These are phyloP conservation scores for Argyra leucocephala DNA, from an alignment of 2,888 invertebrate species.

Conservation along the genomic window DNA sequence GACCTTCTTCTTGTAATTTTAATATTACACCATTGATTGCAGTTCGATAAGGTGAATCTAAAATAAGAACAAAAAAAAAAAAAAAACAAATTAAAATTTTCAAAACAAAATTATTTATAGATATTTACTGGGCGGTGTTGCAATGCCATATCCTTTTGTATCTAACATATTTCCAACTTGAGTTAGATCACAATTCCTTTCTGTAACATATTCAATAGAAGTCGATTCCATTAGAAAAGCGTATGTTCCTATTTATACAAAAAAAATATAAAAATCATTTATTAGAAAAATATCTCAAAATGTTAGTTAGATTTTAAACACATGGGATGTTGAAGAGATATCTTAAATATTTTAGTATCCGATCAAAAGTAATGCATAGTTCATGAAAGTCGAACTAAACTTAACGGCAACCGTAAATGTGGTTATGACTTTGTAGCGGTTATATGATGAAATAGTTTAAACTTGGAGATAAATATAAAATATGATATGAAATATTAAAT, in stretches of 20 bases:
- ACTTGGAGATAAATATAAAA: too few species aligned
- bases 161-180: slow-evolving; percentile 88
- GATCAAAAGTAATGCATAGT: too few species aligned
- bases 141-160: slow-evolving; percentile 92
- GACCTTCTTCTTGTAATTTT: slow-evolving; percentile 91
- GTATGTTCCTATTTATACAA: slow-evolving; percentile 50
- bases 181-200: slow-evolving; percentile 80
- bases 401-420: too few species aligned
- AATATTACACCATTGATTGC: slow-evolving; percentile 89
- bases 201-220: slow-evolving; percentile 87
- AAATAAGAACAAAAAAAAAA: slow-evolving; percentile 22
- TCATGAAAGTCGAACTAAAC: too few species aligned
- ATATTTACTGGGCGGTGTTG: slow-evolving; percentile 76
- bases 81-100: neutral
- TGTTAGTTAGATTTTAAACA: too few species aligned
- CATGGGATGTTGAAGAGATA: too few species aligned
- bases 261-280: too few species aligned
- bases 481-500: too few species aligned
- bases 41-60: slow-evolving; percentile 88
- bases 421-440: too few species aligned
- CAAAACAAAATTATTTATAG: neutral
- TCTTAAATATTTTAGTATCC: too few species aligned
- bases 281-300: too few species aligned
- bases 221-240: slow-evolving; percentile 98
- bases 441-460: too few species aligned